Evolutionary conservation across 2,113 vertebrate genomes (phyloP).

Genomic region (Brachyhypopomus occidentalis): DNA sequence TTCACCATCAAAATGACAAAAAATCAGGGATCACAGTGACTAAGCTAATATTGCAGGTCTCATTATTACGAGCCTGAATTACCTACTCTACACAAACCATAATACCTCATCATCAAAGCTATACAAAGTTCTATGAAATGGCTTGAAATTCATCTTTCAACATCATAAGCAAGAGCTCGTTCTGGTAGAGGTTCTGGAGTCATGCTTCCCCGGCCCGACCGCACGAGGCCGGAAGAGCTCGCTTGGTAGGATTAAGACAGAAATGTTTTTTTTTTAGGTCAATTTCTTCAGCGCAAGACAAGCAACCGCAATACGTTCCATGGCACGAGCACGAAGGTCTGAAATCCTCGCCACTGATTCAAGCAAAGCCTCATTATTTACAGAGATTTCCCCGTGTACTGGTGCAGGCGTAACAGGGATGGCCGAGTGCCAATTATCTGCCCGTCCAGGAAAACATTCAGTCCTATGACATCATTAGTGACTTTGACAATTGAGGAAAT

Average conservation of each 20-base stretch:
- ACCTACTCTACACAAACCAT: neutral
- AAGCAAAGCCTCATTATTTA: slow-evolving; percentile 8
- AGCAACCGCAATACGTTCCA: neutral
- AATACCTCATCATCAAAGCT: neutral
- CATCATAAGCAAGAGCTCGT: neutral
- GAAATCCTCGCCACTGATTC: neutral
- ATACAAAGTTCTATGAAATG: slow-evolving; percentile 5
- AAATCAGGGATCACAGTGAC: slow-evolving; percentile 48
- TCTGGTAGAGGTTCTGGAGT: neutral
- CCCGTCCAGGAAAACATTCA: neutral
- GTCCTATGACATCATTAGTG: slow-evolving; percentile 1
- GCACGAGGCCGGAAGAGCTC: neutral
- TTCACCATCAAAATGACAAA: slow-evolving; percentile 15
- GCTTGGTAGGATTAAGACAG: neutral
- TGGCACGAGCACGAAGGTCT: neutral
- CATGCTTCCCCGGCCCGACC: neutral
- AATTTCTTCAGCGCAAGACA: neutral
- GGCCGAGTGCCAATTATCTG: neutral
- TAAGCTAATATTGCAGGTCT: slow-evolving; percentile 46
- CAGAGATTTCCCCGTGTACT: neutral
- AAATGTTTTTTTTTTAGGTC: neutral
- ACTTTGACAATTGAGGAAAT: neutral
- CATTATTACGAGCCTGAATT: slow-evolving; percentile 26
- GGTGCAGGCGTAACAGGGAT: neutral
- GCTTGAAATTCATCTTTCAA: neutral